phyloP scores from a whole-genome alignment of 2,797 vertebrate species.

The Sciaenops ocellatus region DNA sequence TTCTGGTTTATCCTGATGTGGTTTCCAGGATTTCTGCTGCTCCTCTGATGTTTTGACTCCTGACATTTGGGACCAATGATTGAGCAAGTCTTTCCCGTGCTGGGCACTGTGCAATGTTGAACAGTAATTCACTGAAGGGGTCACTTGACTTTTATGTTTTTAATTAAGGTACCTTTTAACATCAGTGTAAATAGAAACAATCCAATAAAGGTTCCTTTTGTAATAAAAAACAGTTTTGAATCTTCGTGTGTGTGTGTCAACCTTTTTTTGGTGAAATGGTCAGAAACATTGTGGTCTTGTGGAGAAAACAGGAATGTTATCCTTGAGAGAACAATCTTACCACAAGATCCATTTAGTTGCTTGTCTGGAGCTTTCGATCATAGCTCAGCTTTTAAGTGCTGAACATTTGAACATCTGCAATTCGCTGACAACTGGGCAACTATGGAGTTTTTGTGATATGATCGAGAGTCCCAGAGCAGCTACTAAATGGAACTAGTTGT shows the following conservation, averaged over 20 bases:
- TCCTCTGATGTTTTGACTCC: conserved; percentile 10
- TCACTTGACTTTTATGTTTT: conserved; percentile 49
- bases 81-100: conserved; percentile 26
- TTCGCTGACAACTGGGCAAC: background rate
- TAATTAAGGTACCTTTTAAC: conserved; percentile 30
- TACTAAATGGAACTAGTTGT: background rate
- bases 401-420: no score
- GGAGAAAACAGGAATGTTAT: background rate
- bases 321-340: background rate
- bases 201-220: conserved; percentile 65
- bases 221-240: background rate
- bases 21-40: conserved; percentile 22
- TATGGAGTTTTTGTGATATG: background rate
- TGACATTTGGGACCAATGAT: conserved; percentile 31
- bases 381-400: background rate
- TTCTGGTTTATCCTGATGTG: background rate
- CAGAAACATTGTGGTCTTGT: background rate
- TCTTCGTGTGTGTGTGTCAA: background rate
- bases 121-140: conserved; percentile 37
- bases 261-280: background rate
- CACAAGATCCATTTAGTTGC: background rate
- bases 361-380: background rate
- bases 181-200: conserved; percentile 57
- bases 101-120: conserved; percentile 79
- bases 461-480: background rate